A percentile compares a stretch with the other conserved stretches of the same genome.
phyloP scores from a whole-genome alignment of 2,888 invertebrate genomes.

The Rhimphoctona megacephalus region DNA sequence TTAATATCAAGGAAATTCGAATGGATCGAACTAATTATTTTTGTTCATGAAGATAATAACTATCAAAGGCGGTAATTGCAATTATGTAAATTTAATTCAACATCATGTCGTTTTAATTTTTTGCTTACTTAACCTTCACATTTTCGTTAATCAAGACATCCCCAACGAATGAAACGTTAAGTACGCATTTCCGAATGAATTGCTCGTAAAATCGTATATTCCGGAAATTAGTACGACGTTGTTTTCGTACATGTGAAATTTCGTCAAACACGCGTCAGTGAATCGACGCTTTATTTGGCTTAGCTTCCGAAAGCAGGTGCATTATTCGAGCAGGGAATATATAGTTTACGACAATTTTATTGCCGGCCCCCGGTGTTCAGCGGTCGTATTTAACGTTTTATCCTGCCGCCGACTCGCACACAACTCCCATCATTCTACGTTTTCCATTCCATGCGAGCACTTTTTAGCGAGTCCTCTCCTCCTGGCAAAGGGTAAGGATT shows the following conservation, averaged over 20 bases:
- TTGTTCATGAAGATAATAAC: neutral
- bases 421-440: constrained; percentile 51
- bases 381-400: constrained; percentile 84
- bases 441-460: constrained; percentile 62
- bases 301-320: constrained; percentile 80
- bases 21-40: neutral
- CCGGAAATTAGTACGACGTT: constrained; percentile 36
- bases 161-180: constrained; percentile 19
- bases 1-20: neutral
- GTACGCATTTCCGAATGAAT: constrained; percentile 3
- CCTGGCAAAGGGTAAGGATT: constrained; percentile 79
- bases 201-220: constrained; percentile 31
- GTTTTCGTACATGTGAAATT: constrained; percentile 36
- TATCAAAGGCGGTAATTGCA: neutral
- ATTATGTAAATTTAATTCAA: neutral
- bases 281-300: constrained; percentile 61
- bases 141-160: constrained; percentile 31
- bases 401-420: constrained; percentile 74
- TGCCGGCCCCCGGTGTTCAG: constrained; percentile 83
- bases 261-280: constrained; percentile 64
- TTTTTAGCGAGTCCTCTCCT: constrained; percentile 42
- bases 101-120: neutral
- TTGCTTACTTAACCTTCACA: neutral
- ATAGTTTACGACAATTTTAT: constrained; percentile 84
- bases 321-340: constrained; percentile 77